Conservation (phyloP, 2,797 vertebrate species). For the Odontamblyopus lacepedii region DNA sequence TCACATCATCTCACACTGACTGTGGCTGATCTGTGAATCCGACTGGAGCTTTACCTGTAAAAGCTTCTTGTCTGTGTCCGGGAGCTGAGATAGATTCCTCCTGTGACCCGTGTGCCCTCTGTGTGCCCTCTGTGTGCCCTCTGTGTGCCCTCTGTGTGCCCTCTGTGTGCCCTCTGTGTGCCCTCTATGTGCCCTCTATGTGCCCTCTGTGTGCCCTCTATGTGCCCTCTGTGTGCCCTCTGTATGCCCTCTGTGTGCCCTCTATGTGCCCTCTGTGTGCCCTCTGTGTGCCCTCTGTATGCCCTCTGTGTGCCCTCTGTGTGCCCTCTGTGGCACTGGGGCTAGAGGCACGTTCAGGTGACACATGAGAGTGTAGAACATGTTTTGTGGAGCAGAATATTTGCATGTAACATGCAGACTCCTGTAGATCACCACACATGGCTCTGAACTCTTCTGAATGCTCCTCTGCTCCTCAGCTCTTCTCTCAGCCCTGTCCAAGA, state of each 20-base stretch:
- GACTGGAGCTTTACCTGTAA: too few species aligned
- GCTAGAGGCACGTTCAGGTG: conserved; percentile 59
- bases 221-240: background rate
- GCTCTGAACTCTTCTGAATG: background rate
- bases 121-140: background rate
- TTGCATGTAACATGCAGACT: conserved; percentile 39
- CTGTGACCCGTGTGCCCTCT: background rate
- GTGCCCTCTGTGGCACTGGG: conserved; percentile 14
- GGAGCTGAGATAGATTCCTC: background rate
- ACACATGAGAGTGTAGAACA: conserved; percentile 67
- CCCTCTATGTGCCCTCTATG: background rate
- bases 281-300: background rate
- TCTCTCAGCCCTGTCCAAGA: too few species aligned
- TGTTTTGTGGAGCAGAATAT: conserved; percentile 38
- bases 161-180: background rate
- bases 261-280: background rate
- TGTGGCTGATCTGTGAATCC: too few species aligned
- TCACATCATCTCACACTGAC: too few species aligned
- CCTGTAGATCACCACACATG: conserved; percentile 4
- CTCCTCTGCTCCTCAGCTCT: too few species aligned
- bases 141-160: background rate
- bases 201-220: background rate
- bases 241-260: background rate
- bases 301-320: too few species aligned
- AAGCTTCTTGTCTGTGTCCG: too few species aligned